Conservation (phyloP, 2,888 invertebrate species). For the Sympetrum striolatum region DNA sequence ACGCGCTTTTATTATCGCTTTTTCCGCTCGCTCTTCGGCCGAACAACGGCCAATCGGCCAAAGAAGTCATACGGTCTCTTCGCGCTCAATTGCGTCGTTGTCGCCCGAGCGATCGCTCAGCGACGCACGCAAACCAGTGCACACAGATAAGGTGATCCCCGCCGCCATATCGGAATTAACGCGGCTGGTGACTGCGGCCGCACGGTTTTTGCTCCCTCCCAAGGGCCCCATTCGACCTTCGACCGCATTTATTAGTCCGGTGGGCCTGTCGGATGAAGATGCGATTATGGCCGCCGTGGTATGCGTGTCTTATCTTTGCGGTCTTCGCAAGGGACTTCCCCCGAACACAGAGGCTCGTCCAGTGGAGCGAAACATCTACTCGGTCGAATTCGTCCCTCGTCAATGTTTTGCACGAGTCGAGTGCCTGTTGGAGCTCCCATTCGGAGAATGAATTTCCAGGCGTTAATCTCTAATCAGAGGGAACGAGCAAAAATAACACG, state of each 20-base stretch:
- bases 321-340: no score
- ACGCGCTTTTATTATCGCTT: background rate
- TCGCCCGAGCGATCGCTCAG: background rate
- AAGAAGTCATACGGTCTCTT: background rate
- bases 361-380: no score
- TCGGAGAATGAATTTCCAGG: no score
- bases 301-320: background rate
- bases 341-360: no score
- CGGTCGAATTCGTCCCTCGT: no score
- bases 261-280: background rate
- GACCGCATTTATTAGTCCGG: background rate
- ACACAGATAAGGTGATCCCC: background rate
- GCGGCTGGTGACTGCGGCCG: background rate
- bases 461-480: no score
- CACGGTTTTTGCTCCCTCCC: background rate
- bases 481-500: no score
- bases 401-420: no score
- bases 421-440: no score
- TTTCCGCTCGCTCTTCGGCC: background rate
- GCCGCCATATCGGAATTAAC: background rate
- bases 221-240: background rate
- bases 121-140: background rate
- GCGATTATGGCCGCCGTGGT: background rate
- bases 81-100: background rate
- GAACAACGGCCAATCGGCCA: background rate